Evolutionary conservation across 1,140 invertebrate species (phyloP), one percentile per base, ranked within the genome.

Genomic region (Pygmarrhopalites habei): DNA sequence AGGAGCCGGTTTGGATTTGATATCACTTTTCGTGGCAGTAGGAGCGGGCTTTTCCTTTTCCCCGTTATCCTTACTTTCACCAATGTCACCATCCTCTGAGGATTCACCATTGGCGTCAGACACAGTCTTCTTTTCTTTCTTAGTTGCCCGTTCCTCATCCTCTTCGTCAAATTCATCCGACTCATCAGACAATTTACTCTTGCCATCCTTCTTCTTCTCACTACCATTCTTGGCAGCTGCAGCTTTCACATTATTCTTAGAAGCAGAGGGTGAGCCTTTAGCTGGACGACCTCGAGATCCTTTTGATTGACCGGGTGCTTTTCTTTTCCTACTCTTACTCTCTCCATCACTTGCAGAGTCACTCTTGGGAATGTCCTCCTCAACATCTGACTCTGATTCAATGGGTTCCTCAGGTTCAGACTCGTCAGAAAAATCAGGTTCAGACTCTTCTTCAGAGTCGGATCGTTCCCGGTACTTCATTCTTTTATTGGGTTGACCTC

Each of bases 1-100:
- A 29, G 63, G 62, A 2, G 23, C 26, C 28, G 52, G 62, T 52
- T 58, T 72, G 51, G 55, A 44, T 41, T 72, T 72, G 52, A 71
- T 46, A 71, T 63, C 69, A 57, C 56, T 28, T 60, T 46, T n/a
- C n/a, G n/a, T n/a, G n/a, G n/a, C n/a, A n/a, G n/a, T n/a, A n/a
- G n/a, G n/a, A n/a, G n/a, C n/a, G n/a, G n/a, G n/a, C n/a, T n/a
- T n/a, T n/a, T n/a, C n/a, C n/a, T n/a, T n/a, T n/a, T n/a, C n/a
- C n/a, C n/a, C n/a, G n/a, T n/a, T n/a, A n/a, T n/a, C n/a, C n/a
- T n/a, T n/a, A n/a, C n/a, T n/a, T n/a, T n/a, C n/a, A n/a, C n/a
- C n/a, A n/a, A n/a, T n/a, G n/a, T n/a, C n/a, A n/a, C n/a, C n/a
- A n/a, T n/a, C n/a, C n/a, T n/a, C n/a, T n/a, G n/a, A n/a, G n/a